phyloP scores from a whole-genome alignment of 2,888 invertebrate species.

The Chrysotoxum bicinctum region DNA sequence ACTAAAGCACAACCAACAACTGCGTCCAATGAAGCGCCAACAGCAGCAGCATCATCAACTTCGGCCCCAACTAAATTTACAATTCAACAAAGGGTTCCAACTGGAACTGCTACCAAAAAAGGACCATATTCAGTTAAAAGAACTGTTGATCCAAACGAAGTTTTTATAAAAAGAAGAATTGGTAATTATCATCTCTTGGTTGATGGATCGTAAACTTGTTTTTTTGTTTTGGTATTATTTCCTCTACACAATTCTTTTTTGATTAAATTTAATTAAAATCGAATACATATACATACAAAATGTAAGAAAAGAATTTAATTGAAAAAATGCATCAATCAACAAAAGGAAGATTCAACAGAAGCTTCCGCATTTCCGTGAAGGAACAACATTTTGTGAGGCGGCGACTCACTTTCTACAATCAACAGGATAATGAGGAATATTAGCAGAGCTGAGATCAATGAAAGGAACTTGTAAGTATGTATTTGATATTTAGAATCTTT shows the following conservation, averaged over 20 bases:
- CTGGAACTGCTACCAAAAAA: constrained; percentile 66
- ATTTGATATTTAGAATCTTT: background rate
- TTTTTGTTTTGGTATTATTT: background rate
- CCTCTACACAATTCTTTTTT: background rate
- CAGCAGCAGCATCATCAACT: constrained; percentile 15
- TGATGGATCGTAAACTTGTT: background rate
- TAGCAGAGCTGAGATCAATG: background rate
- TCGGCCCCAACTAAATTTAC: constrained; percentile 71
- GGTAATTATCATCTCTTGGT: constrained; percentile 74
- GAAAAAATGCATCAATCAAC: background rate
- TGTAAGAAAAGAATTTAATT: background rate
- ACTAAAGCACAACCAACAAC: constrained; percentile 51
- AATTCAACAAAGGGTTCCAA: constrained; percentile 74
- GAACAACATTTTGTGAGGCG: background rate
- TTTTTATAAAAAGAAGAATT: constrained; percentile 75
- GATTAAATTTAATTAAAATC: background rate
- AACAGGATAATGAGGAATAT: background rate
- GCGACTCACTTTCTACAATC: background rate
- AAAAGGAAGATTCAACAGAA: background rate
- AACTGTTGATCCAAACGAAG: constrained; percentile 74
- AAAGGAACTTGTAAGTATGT: background rate
- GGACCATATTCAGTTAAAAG: constrained; percentile 74
- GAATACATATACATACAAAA: background rate
- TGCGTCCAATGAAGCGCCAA: background rate
- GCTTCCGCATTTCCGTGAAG: background rate